Base-by-base conservation (phyloP, 1,140 invertebrate genomes). In the Apolygus lucorum region DNA sequence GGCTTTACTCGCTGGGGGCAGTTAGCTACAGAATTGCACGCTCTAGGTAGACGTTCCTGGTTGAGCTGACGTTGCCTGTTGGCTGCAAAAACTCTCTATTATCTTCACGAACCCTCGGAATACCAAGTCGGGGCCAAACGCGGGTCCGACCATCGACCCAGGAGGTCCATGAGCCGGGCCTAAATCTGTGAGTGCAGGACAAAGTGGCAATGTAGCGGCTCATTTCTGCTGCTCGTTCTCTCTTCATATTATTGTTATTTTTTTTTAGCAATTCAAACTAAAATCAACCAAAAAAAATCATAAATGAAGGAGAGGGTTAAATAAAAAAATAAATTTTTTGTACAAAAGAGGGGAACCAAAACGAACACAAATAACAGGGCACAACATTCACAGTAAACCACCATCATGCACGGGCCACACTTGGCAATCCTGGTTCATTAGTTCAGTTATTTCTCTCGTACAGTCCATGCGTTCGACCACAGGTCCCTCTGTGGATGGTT, bases 121-220 rank as follows among this genome's bases (percentile, higher is more conserved):
- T n/a, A 66, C 64, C 64, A 66, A 34, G 64, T 66, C 64, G 28
- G 64, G 64, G 64, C 64, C 64, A 66, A 66, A 66, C 64, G 64
- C 64, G 64, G 64, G 64, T 66, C 64, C 64, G 64, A 66, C 64
- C 29, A 66, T 24, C 64, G 28, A 66, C 25, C 64, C 64, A 66
- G 29, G 29, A 34, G 28, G 64, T 13, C 29, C 11, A 34, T 29
- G 27, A 28, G 64, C 27, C 64, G 64, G 64, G 28, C 64, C 64
- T 66, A 66, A 66, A 28, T 66, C 64, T 66, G 64, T 66, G 64
- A 66, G 64, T 66, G 64, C 64, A 66, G 64, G 64, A 66, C 64
- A 66, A 66, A 17, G 28, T 27, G 28, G 29, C 26, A 26, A 66
- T 29, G 28, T 26, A 66, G 28, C 27, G 64, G 64, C 64, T 66